Evolutionary conservation across 2,797 vertebrate species (phyloP), one percentile per base, ranked within the genome.

Genomic region (Spinus olivaceus): DNA sequence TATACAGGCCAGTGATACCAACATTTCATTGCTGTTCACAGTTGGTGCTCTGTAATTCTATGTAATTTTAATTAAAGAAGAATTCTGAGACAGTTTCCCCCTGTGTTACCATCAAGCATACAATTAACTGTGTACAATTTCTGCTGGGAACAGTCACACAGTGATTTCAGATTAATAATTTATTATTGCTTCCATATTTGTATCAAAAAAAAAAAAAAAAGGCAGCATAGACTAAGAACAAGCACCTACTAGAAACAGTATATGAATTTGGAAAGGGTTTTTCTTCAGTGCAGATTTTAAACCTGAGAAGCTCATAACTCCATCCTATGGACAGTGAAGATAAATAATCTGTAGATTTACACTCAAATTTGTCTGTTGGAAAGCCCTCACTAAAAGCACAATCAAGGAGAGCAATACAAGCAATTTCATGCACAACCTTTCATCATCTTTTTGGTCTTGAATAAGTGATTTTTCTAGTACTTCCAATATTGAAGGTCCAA

Each of bases 31-130:
- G 97, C 96, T 96, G 81, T 96, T 98, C 98, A 95, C 98, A 97
- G 98, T 97, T 94, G 97, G 97, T 96, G 91, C 96, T 96, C 95
- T 96, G 94, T 98, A 98, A 98, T 98, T 98, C 97, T 98, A 98
- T 98, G 97, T 98, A 97, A 98, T 98, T 98, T 98, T 98, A 98
- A 98, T 98, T 98, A 98, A 98, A 98, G 97, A 97, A 97, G 97
- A 98, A 97, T 98, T 98, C 97, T 97, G 97, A 98, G 97, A 95
- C 97, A 96, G 94, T 95, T 94, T 97, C 98, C 98, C 96, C 96
- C 97, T 97, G 98, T 95, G 97, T 96, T 96, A 96, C 97, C 97
- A 97, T 97, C 96, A 97, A 98, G 98, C 97, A 96, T 95, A 98
- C 97, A 98, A 98, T 98, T 98, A 98, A 97, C 96, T 96, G 94